Conservation (phyloP, 2,113 vertebrate genomes). For the Andinoacara biseriatus region DNA sequence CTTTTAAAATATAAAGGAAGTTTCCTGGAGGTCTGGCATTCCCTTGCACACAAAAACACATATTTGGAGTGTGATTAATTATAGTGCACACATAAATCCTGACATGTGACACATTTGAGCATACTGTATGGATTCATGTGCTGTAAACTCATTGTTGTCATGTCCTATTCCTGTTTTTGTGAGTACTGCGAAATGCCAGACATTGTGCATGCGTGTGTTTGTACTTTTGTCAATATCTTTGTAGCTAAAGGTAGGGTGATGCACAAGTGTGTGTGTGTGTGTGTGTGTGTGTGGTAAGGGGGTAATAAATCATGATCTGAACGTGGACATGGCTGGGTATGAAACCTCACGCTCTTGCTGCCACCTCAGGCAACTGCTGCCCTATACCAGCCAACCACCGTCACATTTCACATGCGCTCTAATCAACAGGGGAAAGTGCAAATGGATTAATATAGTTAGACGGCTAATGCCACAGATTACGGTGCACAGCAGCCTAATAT, state of each 20-base stretch:
- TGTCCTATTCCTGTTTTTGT: slow-evolving; percentile 34
- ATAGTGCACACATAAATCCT: slow-evolving; percentile 7
- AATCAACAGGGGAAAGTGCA: slow-evolving; percentile 79
- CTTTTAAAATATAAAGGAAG: not conserved
- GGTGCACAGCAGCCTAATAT: slow-evolving; percentile 53
- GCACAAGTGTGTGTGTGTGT: slow-evolving; percentile 13
- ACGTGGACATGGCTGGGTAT: slow-evolving; percentile 65
- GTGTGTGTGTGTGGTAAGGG: slow-evolving; percentile 36
- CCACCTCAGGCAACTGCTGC: slow-evolving; percentile 76
- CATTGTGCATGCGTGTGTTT: slow-evolving; percentile 11
- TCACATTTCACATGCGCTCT: slow-evolving; percentile 72
- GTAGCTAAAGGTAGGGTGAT: slow-evolving; percentile 37
- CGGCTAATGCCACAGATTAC: slow-evolving; percentile 71
- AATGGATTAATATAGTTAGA: slow-evolving; percentile 77
- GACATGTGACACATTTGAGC: slow-evolving; percentile 36
- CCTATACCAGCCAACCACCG: slow-evolving; percentile 73
- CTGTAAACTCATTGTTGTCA: not conserved
- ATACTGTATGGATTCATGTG: slow-evolving; percentile 28
- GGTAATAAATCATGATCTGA: slow-evolving; percentile 79
- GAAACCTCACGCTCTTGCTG: slow-evolving; percentile 64
- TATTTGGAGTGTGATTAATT: slow-evolving; percentile 44
- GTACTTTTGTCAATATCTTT: slow-evolving; percentile 40
- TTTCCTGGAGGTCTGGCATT: not conserved
- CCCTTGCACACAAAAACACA: not conserved
- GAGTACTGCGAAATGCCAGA: slow-evolving; percentile 61